Percentiles rank a stretch among this genome's conserved stretches.
phyloP scores from a whole-genome alignment of 2,888 invertebrate species.

The Trachelus stipa region DNA sequence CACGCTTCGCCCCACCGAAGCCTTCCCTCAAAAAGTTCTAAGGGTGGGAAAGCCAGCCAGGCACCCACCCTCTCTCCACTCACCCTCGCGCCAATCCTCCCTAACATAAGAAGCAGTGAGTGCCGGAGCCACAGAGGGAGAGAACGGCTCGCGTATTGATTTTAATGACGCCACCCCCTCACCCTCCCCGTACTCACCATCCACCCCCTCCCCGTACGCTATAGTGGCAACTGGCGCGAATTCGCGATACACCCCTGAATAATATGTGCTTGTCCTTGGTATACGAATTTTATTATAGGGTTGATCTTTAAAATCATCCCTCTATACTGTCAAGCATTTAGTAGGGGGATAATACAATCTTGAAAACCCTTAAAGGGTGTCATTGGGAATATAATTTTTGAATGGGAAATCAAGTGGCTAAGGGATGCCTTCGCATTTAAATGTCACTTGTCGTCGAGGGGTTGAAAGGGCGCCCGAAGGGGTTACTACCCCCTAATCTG shows the following conservation, averaged over 20 bases:
- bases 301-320: background rate
- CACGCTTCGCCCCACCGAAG: constrained; percentile 30
- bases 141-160: constrained; percentile 63
- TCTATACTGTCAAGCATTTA: background rate
- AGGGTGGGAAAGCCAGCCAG: constrained; percentile 18
- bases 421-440: background rate
- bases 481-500: constrained; percentile 54
- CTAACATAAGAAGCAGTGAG: constrained; percentile 18
- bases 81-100: constrained; percentile 27
- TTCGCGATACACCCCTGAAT: constrained; percentile 55
- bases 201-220: background rate
- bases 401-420: background rate
- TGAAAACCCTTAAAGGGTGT: background rate
- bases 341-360: background rate
- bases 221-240: constrained; percentile 37
- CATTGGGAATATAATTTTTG: background rate
- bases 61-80: constrained; percentile 23
- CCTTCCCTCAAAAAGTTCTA: constrained; percentile 20
- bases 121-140: constrained; percentile 34
- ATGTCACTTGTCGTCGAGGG: background rate
- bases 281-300: background rate
- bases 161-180: constrained; percentile 64
- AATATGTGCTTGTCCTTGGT: constrained; percentile 39
- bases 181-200: constrained; percentile 20
- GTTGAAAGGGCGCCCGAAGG: background rate